These are phyloP conservation scores for Aporophyla nigra DNA, from an alignment of 2,888 invertebrate species.

Conservation along the genomic window DNA sequence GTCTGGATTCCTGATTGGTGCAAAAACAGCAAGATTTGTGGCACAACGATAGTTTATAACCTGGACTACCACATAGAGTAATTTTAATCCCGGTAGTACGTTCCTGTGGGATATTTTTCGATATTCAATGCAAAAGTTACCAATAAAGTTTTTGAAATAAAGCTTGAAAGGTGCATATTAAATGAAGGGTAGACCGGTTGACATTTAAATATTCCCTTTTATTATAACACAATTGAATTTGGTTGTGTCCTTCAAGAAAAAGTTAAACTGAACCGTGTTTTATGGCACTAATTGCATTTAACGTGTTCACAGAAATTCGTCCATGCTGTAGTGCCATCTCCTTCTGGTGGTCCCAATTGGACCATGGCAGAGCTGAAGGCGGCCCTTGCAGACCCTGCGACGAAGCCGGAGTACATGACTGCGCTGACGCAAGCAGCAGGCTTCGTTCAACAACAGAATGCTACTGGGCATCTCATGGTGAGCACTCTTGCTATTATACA, in stretches of 20 bases:
- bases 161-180: neutral
- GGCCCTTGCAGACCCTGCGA: conserved; percentile 70
- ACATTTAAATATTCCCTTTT: neutral
- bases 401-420: conserved; percentile 66
- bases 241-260: neutral
- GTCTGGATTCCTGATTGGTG: neutral
- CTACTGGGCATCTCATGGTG: conserved; percentile 40
- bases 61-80: too few species aligned
- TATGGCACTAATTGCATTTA: neutral
- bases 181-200: neutral
- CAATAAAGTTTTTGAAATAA: too few species aligned
- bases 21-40: neutral
- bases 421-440: conserved; percentile 68
- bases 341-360: conserved; percentile 67
- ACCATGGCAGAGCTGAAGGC: conserved; percentile 70
- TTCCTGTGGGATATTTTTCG: neutral
- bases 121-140: neutral
- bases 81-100: neutral
- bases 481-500: neutral
- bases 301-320: conserved; percentile 31
- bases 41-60: neutral
- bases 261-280: neutral
- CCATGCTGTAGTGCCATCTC: conserved; percentile 64
- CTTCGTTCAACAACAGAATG: conserved; percentile 22
- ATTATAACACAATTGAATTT: neutral